Base-by-base conservation (phyloP, 2,113 vertebrate species). In the Cryptotis parvus region DNA sequence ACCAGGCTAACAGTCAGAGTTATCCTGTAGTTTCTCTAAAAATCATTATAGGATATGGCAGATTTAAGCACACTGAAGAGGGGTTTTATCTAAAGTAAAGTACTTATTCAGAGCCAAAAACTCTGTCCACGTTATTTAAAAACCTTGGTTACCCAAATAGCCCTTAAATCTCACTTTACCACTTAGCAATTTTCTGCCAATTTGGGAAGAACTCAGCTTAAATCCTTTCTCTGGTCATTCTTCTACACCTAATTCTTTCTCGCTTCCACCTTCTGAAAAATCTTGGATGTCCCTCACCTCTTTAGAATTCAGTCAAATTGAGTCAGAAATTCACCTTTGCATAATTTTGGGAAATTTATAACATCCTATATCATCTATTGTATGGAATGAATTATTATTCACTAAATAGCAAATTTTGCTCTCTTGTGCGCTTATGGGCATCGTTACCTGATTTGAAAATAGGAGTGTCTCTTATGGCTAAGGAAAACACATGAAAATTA, bases 361-460 rank as follows among this genome's bases (percentile, higher is more conserved):
- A 81, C 74, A 81, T 61, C 45, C n/a, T 26, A 0, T 37, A 72
- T 73, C 43, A 72, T 33, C 9, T 61, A 29, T 26, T 63, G 45
- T 27, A 37, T 68, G 35, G 31, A 89, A 85, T 89, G 33, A 4
- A 63, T 24, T 78, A 35, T 52, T 22, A 26, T n/a, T n/a, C 26
- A 70, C 43, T 84, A 84, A 91, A n/a, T 10, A 88, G 29, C 37
- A 88, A 85, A 73, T 68, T 22, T 52, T 33, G 20, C 20, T 73
- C 31, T 18, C 7, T 10, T 79, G 22, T 86, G 74, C 63, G 22
- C 66, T 45, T 9, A 33, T 35, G 31, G 35, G 29, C 82, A 65
- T 75, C 89, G 84, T 78, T 33, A 65, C 81, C 63, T 10, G 27
- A 35, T 70, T 45, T 86, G 61, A 86, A 91, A 85, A 68, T 31